A percentile compares a stretch with the other conserved stretches of the same genome.
Evolutionary conservation across 1,140 invertebrate genomes (phyloP).

Genomic region (Drosophila obscura): DNA sequence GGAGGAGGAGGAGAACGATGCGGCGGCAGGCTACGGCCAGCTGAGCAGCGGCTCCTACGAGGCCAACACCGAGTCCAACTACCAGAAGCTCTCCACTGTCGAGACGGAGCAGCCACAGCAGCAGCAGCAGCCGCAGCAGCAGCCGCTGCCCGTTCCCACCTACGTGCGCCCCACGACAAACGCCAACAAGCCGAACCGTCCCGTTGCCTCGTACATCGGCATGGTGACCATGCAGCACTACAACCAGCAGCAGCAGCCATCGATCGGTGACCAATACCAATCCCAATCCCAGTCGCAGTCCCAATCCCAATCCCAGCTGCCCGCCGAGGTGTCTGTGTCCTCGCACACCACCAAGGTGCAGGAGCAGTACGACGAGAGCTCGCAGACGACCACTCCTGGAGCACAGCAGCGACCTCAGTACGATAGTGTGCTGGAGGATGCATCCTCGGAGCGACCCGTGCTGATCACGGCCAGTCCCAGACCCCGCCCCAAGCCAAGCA

Average conservation of each 20-base stretch:
- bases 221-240: conserved; percentile 78
- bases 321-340: conserved; percentile 73
- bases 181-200: conserved; percentile 53
- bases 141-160: conserved; percentile 34
- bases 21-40: conserved; percentile 30
- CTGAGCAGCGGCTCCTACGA: conserved; percentile 47
- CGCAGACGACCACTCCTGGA: conserved; percentile 41
- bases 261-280: background rate
- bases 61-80: conserved; percentile 53
- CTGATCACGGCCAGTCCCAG: conserved; percentile 64
- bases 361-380: conserved; percentile 53
- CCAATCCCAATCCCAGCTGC: conserved; percentile 44
- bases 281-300: conserved; percentile 21
- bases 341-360: conserved; percentile 78
- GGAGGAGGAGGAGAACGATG: conserved; percentile 57
- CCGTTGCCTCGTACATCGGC: conserved; percentile 73
- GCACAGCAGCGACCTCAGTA: conserved; percentile 59
- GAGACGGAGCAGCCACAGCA: conserved; percentile 53
- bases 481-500: conserved; percentile 57
- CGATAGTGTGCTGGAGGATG: conserved; percentile 17
- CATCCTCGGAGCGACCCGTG: conserved; percentile 57
- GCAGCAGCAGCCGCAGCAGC: conserved; percentile 43
- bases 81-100: conserved; percentile 58
- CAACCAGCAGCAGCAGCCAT: conserved; percentile 28
- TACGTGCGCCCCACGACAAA: conserved; percentile 62